Conservation (phyloP, 2,888 invertebrate species). For the Limnephilus auricula region DNA sequence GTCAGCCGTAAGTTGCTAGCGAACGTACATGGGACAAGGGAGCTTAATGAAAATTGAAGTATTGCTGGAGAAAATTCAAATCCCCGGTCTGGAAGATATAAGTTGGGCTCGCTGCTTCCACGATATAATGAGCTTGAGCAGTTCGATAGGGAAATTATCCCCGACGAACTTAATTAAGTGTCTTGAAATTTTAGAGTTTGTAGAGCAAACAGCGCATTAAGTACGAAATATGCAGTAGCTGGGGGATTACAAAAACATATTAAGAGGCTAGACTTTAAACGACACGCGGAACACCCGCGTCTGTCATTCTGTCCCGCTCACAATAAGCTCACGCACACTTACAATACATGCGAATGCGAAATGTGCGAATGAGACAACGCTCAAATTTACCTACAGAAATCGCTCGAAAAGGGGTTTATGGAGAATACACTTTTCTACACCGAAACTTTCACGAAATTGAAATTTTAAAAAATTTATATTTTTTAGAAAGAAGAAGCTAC, state of each 20-base stretch:
- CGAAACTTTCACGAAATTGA: no score
- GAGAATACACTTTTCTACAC: no score
- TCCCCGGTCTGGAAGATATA: not conserved
- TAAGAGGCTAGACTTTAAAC: no score
- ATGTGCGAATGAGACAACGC: no score
- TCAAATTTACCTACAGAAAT: no score
- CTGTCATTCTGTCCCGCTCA: no score
- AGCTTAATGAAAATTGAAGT: not conserved
- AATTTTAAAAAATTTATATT: no score
- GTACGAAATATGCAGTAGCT: not conserved
- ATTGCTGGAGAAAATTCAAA: not conserved
- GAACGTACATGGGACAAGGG: not conserved
- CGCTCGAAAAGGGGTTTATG: no score
- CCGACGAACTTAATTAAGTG: conserved; percentile 5
- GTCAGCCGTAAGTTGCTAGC: not conserved
- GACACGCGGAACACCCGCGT: no score
- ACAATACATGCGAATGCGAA: no score
- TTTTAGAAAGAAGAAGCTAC: no score
- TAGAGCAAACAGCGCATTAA: not conserved
- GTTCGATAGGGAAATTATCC: conserved; percentile 33
- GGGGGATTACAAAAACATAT: not conserved
- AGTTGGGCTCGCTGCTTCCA: not conserved
- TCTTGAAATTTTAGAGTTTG: conserved; percentile 16
- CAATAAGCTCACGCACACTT: no score
- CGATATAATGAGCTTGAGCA: conserved; percentile 29